Percentiles rank a stretch among this genome's conserved stretches.
Conservation (phyloP, 2,888 invertebrate genomes). For the Reticulitermes lucifugus region DNA sequence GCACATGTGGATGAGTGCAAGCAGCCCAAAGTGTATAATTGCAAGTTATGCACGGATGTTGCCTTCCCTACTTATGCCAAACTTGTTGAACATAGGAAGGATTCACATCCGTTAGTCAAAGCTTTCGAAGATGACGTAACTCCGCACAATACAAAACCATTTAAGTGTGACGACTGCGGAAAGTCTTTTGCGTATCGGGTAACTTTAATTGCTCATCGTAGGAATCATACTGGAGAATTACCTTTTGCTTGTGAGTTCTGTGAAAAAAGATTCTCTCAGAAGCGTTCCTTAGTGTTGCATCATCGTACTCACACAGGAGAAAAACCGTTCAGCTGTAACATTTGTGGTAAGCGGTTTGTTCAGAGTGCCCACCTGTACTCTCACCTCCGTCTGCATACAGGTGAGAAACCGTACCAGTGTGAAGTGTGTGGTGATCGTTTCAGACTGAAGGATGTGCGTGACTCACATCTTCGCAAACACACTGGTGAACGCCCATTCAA, state of each 20-base stretch:
- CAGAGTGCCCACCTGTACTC: conserved; percentile 53
- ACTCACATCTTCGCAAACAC: conserved; percentile 59
- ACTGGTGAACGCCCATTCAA: conserved; percentile 59
- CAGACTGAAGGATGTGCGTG: conserved; percentile 52
- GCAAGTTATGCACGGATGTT: conserved; percentile 47
- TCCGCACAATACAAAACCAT: conserved; percentile 42
- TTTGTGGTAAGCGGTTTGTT: conserved; percentile 51
- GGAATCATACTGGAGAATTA: conserved; percentile 62
- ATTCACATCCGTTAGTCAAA: conserved; percentile 44
- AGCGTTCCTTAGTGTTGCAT: conserved; percentile 51
- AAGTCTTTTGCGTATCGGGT: conserved; percentile 68
- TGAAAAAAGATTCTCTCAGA: conserved; percentile 52
- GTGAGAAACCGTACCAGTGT: conserved; percentile 52
- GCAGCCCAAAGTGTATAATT: conserved; percentile 35
- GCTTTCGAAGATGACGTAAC: conserved; percentile 34
- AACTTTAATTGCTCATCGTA: conserved; percentile 64
- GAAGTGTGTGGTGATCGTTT: conserved; percentile 46
- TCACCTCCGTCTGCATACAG: conserved; percentile 52
- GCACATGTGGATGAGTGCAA: conserved; percentile 45
- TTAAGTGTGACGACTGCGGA: conserved; percentile 63
- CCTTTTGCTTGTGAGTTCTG: conserved; percentile 52
- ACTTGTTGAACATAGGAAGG: conserved; percentile 49
- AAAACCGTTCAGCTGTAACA: conserved; percentile 51
- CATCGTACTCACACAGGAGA: conserved; percentile 52
- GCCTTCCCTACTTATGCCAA: conserved; percentile 42